Evolutionary conservation across 2,797 vertebrate genomes (phyloP), one percentile per base, ranked within the genome.

Genomic region (Allobates femoralis): DNA sequence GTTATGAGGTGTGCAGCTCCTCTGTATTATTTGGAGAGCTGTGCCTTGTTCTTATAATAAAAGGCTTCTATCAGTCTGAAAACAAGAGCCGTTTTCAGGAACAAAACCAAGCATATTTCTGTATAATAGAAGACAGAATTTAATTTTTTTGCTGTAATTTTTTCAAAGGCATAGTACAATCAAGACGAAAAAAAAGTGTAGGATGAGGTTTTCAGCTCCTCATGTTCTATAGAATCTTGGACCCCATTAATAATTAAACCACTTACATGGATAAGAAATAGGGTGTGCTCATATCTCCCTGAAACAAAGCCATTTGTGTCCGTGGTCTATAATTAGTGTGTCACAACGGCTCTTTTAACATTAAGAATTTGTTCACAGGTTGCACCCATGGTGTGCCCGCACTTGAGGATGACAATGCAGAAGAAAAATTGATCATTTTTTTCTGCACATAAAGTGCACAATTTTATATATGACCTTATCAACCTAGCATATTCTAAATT

Each of bases 41-140:
- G 34, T 46, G 37, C 41, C 71, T 74, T 74, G 37, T 74, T 74
- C 71, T 50, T 74, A 74, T 50, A 6, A 74, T 50, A 74, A 73
- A 73, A 73, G 41, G 69, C 69, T 73, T 37, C 69, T 73, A 46
- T 73, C 69, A 73, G 37, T 46, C 69, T 73, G 37, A n/a, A 73
- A 74, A 50, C 41, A 74, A 41, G n/a, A 46, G n/a, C 41, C 15
- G 11, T 74, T 50, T 14, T 46, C 23, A 8, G 41, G 71, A 46
- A 41, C 41, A 74, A 74, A 74, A 26, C 37, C 71, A n/a, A 37
- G 41, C 21, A 50, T 46, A 50, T 74, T n/a, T 6, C 41, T 74
- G 11, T 5, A 50, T 46, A n/a, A 41, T 73, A 73, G 3, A 46
- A 41, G 19, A 21, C 69, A 23, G 69, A 73, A 73, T 41, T 46